Base-by-base conservation (phyloP, 2,888 invertebrate species). In the Hydrotaea cyrtoneurina region DNA sequence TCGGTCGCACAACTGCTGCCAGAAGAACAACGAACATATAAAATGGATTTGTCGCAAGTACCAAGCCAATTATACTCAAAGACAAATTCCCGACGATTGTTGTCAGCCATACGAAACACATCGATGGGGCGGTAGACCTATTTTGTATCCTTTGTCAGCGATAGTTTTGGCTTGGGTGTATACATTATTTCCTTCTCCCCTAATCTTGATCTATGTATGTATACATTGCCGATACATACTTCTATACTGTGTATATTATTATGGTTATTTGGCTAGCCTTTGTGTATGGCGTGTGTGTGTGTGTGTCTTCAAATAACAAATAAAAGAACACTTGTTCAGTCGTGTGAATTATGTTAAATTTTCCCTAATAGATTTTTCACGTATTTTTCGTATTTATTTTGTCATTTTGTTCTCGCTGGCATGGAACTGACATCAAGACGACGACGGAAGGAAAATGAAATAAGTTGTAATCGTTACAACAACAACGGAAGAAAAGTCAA, bases 321-420 rank as follows among this genome's bases (percentile, higher is more conserved):
- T 23, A 59, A 62, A 15, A 31, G 26, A 26, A 62, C 62, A 26
- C 26, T 26, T 62, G 62, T 62, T 31, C 69, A 7, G 11, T 43
- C 17, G 11, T 21, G 46, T 69, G 15, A n/a, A 46, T 43, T 69
- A 62, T 62, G 31, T 21, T 46, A 39, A 66, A 39, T 19, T 36
- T 43, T 11, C 69, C 11, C 19, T 69, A 69, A 69, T 69, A 69
- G 43, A 69, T 69, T 69, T 69, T 69, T 11, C 69, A 69, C 69
- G 69, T 69, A 69, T 19, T 69, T 69, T 69, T 69, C 69, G 43
- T 69, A 69, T 69, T 69, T 69, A 69, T 69, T 43, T 69, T 23
- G 21, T 46, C 3, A 69, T 39, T 66, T 17, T 43, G 3, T 64
- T 36, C 10, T 31, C 46, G 46, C 21, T 69, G 43, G 43, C 69